Conservation (phyloP, 92 coral and sea anemone species). For the Umimayanthus kanabou region DNA sequence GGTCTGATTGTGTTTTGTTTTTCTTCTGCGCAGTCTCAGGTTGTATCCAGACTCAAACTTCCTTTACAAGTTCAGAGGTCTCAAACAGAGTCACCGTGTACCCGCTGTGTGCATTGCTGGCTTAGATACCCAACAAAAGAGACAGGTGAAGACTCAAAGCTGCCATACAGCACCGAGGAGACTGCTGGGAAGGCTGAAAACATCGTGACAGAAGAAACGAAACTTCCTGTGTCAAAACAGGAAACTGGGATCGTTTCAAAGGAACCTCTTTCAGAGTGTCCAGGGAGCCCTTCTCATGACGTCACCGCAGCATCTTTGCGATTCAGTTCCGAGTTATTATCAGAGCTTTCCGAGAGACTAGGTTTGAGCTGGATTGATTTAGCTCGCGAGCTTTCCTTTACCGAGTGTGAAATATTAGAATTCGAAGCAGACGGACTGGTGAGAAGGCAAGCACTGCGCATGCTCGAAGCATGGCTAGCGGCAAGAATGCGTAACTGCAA, state of each 20-base stretch:
- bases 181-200: background rate
- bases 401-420: slow-evolving; percentile 9
- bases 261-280: background rate
- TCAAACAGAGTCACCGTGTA: background rate
- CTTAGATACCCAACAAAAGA: slow-evolving; percentile 4
- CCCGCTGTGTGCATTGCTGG: background rate
- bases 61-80: background rate
- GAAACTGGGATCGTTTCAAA: slow-evolving; percentile 1
- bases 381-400: slow-evolving; percentile 26
- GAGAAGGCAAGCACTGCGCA: slow-evolving; percentile 21
- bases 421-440: slow-evolving; percentile 18
- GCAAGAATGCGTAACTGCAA: background rate
- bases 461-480: slow-evolving; percentile 24
- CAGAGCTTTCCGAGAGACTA: slow-evolving; percentile 25
- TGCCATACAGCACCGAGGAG: slow-evolving; percentile 27
- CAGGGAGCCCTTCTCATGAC: background rate
- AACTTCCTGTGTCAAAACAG: background rate
- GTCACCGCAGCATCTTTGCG: background rate
- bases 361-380: slow-evolving; percentile 40
- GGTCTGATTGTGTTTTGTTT: background rate
- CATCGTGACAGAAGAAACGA: slow-evolving; percentile 1
- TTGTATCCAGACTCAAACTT: background rate
- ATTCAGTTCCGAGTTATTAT: background rate
- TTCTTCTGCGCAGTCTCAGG: background rate
- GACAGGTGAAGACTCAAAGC: background rate